Conservation (phyloP, 1,140 invertebrate genomes). For the Ruditapes philippinarum region DNA sequence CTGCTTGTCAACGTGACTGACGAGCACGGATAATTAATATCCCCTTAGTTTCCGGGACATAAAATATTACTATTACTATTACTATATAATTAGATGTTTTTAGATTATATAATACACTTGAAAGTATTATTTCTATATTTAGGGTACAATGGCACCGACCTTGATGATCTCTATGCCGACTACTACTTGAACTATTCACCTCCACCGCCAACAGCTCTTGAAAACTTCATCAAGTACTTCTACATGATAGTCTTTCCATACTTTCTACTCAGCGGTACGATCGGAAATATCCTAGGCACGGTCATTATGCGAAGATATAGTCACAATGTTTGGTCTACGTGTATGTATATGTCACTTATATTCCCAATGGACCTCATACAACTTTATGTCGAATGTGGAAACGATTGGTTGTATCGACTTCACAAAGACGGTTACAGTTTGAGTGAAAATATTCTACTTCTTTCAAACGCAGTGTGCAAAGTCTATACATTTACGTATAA, state of each 20-base stretch:
- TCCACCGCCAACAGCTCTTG: conserved; percentile 1
- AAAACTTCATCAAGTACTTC: conserved; percentile 58
- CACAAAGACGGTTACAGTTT: conserved; percentile 68
- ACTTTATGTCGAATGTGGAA: conserved; percentile 83
- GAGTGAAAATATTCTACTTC: conserved; percentile 73
- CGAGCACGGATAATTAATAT: too few species aligned
- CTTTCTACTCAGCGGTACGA: conserved; percentile 81
- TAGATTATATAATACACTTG: too few species aligned
- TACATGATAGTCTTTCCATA: conserved; percentile 77
- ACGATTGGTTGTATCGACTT: conserved; percentile 77
- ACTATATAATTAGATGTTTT: too few species aligned
- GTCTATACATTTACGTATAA: conserved; percentile 82
- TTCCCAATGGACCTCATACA: conserved; percentile 79
- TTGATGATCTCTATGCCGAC: neutral
- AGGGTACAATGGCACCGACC: neutral
- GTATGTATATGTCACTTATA: conserved; percentile 83
- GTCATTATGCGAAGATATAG: conserved; percentile 78
- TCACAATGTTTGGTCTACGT: conserved; percentile 83
- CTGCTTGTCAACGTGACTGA: too few species aligned
- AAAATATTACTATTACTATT: too few species aligned
- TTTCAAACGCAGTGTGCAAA: conserved; percentile 83
- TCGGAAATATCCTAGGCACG: conserved; percentile 80
- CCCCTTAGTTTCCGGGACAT: too few species aligned
- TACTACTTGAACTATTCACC: neutral
- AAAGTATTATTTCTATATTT: too few species aligned